Conservation (phyloP, 2,888 invertebrate genomes). For the Drosophila formosana region DNA sequence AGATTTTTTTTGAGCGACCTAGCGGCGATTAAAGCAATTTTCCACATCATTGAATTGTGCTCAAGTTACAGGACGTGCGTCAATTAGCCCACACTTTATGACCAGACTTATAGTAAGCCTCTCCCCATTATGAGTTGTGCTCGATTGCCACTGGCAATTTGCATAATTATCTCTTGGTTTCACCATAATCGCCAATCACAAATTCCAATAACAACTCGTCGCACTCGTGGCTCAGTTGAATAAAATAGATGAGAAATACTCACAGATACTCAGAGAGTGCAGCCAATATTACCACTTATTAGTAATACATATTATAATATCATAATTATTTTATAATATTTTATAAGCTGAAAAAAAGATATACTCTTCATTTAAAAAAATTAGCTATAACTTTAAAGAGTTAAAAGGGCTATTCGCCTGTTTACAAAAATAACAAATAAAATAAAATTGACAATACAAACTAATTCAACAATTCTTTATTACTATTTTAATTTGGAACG, state of each 20-base stretch:
- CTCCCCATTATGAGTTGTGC: neutral
- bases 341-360: no score
- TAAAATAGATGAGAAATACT: no score
- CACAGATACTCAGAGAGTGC: neutral
- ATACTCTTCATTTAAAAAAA: no score
- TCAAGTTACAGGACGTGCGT: slow-evolving; percentile 67
- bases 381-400: no score
- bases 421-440: no score
- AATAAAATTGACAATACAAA: neutral
- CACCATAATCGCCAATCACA: slow-evolving; percentile 8
- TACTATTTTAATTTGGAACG: neutral
- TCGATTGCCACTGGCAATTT: slow-evolving; percentile 24
- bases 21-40: slow-evolving; percentile 69
- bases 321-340: no score
- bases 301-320: no score
- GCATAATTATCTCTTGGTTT: slow-evolving; percentile 39
- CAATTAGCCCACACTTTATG: slow-evolving; percentile 51
- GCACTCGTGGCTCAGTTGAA: neutral
- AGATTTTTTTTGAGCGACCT: slow-evolving; percentile 2
- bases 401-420: no score
- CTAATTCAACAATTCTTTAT: neutral
- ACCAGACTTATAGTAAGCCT: neutral
- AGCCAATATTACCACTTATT: no score
- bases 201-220: slow-evolving; percentile 5
- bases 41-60: slow-evolving; percentile 73